Percentiles rank a stretch among this genome's conserved stretches.
Evolutionary conservation across 2,888 invertebrate genomes (phyloP).

Genomic region (Apotomis betuletana): DNA sequence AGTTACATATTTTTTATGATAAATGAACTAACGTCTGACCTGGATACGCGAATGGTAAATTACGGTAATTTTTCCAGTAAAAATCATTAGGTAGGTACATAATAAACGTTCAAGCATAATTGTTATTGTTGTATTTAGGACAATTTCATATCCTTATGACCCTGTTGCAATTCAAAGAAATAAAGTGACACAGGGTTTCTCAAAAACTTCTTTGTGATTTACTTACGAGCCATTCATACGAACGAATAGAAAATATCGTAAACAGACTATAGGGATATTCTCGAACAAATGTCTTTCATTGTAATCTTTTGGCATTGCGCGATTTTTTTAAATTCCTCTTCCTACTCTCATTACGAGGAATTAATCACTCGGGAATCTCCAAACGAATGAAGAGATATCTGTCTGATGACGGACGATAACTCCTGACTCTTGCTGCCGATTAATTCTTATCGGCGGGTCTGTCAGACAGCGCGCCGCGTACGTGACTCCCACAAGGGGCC

Average conservation of each 20-base stretch:
- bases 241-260: too few relatives aligned
- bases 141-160: background rate
- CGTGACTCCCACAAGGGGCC: constrained; percentile 57
- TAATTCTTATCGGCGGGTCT: constrained; percentile 47
- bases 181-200: background rate
- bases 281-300: background rate
- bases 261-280: too few relatives aligned
- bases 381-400: constrained; percentile 50
- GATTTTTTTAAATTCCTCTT: background rate
- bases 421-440: constrained; percentile 36
- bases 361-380: constrained; percentile 42
- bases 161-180: background rate
- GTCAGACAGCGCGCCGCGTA: constrained; percentile 59
- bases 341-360: constrained; percentile 17
- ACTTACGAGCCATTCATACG: background rate
- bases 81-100: too few relatives aligned
- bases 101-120: too few relatives aligned
- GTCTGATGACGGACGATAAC: constrained; percentile 47
- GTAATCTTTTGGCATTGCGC: background rate
- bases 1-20: too few relatives aligned
- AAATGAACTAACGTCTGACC: too few relatives aligned
- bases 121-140: background rate
- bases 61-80: too few relatives aligned
- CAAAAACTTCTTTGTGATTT: background rate
- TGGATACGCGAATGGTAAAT: too few relatives aligned